Base-by-base conservation (phyloP, 2,888 invertebrate species). In the Drosophila kanekoi region DNA sequence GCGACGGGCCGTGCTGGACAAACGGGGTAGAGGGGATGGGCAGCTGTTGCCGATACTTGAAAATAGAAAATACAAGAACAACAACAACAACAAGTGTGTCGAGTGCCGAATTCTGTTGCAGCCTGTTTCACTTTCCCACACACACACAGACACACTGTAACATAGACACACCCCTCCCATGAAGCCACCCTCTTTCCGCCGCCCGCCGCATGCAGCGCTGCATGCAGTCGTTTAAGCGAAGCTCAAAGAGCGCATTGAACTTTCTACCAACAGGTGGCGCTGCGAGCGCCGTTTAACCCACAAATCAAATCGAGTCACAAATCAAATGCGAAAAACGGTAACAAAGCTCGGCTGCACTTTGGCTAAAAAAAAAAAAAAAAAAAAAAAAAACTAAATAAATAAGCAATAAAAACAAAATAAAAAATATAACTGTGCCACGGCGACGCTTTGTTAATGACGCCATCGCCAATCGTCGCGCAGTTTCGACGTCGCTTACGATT, bases 1-100 rank as follows among this genome's bases (percentile, higher is more conserved):
- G 78, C 71, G 77, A 69, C 66, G 63, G 37, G 23, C 23, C 23
- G 23, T 6, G 23, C 28, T 28, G 28, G 2, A 8, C 6, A 28
- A 28, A 2, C 2, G 6, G 28, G 8, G 2, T 5, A 2, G 28
- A 18, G 74, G 59, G 51, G 67, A n/a, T n/a, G n/a, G 45, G 47
- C 66, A 14, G 61, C 58, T 56, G 71, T 71, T 54, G 77, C 53
- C 85, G 67, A 77, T 79, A 79, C 81, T 68, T 84, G 69, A 82
- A 82, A 81, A 79, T 89, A 87, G 86, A 82, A 87, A 87, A 81
- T 74, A 65, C 54, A 51, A 66, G 58, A 71, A 16, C 52, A 44
- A 45, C 48, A 48, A 28, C 56, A 53, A 44, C 62, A 61, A 57
- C 68, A 74, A 68, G 51, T 61, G 71, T 68, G 53, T 58, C 6